phyloP scores from a whole-genome alignment of 92 coral and sea anemone genomes.

The Paragorgia papillata region DNA sequence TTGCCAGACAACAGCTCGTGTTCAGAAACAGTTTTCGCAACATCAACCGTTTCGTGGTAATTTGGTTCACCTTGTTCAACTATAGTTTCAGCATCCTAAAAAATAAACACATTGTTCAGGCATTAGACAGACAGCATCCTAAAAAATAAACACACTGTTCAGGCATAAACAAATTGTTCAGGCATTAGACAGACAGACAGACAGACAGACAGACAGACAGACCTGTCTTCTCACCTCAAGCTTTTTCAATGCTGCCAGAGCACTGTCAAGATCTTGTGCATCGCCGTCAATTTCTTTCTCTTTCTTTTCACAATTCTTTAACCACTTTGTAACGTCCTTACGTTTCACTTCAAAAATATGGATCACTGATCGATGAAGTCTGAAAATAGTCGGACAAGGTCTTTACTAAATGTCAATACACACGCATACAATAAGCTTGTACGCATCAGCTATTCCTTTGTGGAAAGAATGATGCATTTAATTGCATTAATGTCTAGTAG shows the following conservation, averaged over 20 bases:
- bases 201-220: too few relatives aligned
- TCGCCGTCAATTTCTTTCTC: constrained; percentile 19
- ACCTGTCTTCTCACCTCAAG: neutral
- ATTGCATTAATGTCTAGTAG: too few relatives aligned
- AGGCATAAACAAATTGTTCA: too few relatives aligned
- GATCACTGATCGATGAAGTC: constrained; percentile 26
- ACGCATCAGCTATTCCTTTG: too few relatives aligned
- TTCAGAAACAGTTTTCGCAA: constrained; percentile 13
- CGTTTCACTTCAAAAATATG: constrained; percentile 26
- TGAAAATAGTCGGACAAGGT: neutral
- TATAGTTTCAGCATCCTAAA: constrained; percentile 13
- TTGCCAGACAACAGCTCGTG: constrained; percentile 16
- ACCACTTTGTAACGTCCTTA: constrained; percentile 34
- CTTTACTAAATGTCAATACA: too few relatives aligned
- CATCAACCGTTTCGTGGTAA: constrained; percentile 25
- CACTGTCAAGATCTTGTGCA: constrained; percentile 22
- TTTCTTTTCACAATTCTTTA: constrained; percentile 44
- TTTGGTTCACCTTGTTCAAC: constrained; percentile 29
- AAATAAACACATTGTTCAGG: neutral
- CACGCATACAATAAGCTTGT: too few relatives aligned
- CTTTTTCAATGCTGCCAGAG: constrained; percentile 15
- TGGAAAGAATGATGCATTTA: too few relatives aligned
- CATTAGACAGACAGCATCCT: too few relatives aligned
- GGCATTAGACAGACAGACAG: too few relatives aligned
- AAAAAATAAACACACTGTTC: neutral